Base-by-base conservation (phyloP, 1,140 invertebrate genomes). In the Drosophila grimshawi region DNA sequence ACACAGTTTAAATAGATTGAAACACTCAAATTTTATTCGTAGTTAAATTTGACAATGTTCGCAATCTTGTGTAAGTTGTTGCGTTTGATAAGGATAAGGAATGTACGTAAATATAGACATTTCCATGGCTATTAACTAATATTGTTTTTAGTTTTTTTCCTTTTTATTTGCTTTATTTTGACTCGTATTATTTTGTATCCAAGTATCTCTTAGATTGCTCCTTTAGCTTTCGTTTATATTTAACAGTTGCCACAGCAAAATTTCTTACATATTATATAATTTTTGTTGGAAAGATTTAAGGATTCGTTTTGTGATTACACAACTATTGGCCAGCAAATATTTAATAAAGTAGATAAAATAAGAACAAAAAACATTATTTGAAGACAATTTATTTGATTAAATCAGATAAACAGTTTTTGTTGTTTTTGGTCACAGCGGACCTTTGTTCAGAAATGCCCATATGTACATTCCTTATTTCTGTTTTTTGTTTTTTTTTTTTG, bases 1-100 rank as follows among this genome's bases (percentile, higher is more conserved):
- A 30, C 35, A 68, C 7, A 62, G 59, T 43, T 43, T 5, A 35
- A 48, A 35, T 37, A 29, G 30, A 19, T 62, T 30, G n/a, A 49
- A 39, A 49, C 5, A 30, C 33, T 8, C 11, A 11, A 37, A 8
- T 41, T 19, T 19, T 43, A 43, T n/a, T 43, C 39, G 3, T n/a
- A 43, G 39, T 43, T n/a, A 43, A 43, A 43, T n/a, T 43, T 43
- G 39, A 43, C 39, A n/a, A 43, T 43, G 39, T 43, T 43, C 39
- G 39, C n/a, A 4, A n/a, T 43, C 39, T 3, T 3, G 4, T 43
- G 39, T 43, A n/a, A n/a, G 39, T 3, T 43, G 39, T 43, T 1
- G 39, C 39, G 4, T 43, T 43, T 43, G 39, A 43, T 43, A 43
- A 43, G 4, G 39, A n/a, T 43, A 43, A 43, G 39, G 39, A 43